Base-by-base conservation (phyloP, 2,888 invertebrate species). In the Mayetiola destructor region DNA sequence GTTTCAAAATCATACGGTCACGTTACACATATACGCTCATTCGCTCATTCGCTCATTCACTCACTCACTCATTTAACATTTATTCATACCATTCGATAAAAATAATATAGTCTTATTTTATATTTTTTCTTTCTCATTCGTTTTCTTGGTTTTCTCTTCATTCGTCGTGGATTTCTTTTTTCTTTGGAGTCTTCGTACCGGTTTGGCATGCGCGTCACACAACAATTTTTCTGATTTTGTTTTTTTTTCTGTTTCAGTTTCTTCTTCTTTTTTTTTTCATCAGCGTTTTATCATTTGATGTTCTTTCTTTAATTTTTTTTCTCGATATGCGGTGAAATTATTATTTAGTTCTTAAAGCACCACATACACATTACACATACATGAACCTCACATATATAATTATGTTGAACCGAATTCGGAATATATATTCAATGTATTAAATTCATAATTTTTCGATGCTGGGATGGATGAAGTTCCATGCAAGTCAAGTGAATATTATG, bases 1-100 rank as follows among this genome's bases (percentile, higher is more conserved):
- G 48, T 48, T 27, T 48, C 14, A 27, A 27, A 48, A 48, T 27
- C 48, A 48, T 48, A 48, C 48, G 48, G 48, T 48, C 48, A 48
- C 27, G 27, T n/a, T n/a, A 48, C 42, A 42, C 48, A 39, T 20
- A 20, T 39, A 32, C 6, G 32, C 32, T 32, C 32, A 9, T 12
- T 32, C 6, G 12, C 32, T 32, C 32, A 12, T 32, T 32, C 32
- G 8, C 32, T 32, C 32, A 12, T 32, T 32, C 32, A 9, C 32
- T 12, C 32, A 32, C 20, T 39, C 39, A 10, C 21, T 21, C 40
- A 14, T 21, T 40, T 40, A 14, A 40, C 40, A 12, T 40, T 40
- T 48, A n/a, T 27, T 23, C 27, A 27, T 48, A 48, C 48, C 27
- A 27, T 23, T 9, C 23, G 27, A n/a, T n/a, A n/a, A n/a, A n/a